A percentile compares a stretch with the other conserved stretches of the same genome.
phyloP scores from a whole-genome alignment of 2,797 vertebrate genomes.

The Cyprinodon diabolis region DNA sequence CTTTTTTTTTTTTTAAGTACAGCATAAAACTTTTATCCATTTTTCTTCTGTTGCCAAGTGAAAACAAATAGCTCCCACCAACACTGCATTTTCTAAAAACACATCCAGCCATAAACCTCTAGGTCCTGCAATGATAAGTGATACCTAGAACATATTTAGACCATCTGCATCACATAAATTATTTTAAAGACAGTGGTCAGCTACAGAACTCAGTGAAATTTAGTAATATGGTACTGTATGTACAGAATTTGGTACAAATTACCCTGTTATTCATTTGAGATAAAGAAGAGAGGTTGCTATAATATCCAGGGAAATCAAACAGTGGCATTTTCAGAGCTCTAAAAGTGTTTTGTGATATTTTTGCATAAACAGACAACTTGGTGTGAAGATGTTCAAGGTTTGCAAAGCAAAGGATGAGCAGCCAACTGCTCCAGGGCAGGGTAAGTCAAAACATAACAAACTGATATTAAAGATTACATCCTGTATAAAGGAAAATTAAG shows the following conservation, averaged over 20 bases:
- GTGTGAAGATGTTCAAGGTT: conserved; percentile 78
- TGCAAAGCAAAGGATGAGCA: conserved; percentile 73
- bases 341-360: neutral
- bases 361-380: conserved; percentile 41
- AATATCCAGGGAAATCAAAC: neutral
- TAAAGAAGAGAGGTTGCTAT: neutral
- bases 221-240: neutral
- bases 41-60: neutral
- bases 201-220: neutral
- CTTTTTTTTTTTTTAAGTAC: no score
- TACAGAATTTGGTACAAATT: neutral
- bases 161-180: conserved; percentile 51
- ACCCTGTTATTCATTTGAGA: neutral
- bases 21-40: neutral
- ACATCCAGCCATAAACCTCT: conserved; percentile 38
- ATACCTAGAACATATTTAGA: conserved; percentile 46
- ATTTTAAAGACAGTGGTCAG: conserved; percentile 44
- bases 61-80: neutral
- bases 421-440: conserved; percentile 77
- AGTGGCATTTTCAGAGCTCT: neutral
- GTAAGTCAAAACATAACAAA: conserved; percentile 48
- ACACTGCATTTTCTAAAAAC: conserved; percentile 49
- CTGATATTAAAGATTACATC: neutral
- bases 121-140: conserved; percentile 47
- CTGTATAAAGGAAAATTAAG: neutral